Evolutionary conservation across 2,797 vertebrate genomes (phyloP), one percentile per base, ranked within the genome.

Genomic region (Centropyge bicolor): DNA sequence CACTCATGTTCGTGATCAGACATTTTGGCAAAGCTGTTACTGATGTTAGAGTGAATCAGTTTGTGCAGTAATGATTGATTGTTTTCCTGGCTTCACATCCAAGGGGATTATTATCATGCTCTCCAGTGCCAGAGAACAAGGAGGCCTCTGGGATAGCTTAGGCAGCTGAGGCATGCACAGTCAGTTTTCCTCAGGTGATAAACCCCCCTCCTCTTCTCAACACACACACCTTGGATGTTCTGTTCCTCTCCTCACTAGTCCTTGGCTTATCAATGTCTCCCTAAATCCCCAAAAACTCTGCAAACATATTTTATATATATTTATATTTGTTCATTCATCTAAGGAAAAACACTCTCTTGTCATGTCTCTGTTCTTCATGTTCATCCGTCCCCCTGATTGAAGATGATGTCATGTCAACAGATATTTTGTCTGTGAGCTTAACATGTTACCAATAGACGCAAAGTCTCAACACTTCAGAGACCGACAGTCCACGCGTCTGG

Each of bases 51-150:
- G 31, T 35, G n/a, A 84, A 69, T 74, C 66, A 41, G 54, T 74
- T 73, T 64, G 71, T 61, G 68, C 52, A 40, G 76, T 38, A 24
- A 62, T 74, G 52, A 72, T 17, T 65, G 74, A 86, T 77, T 86
- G 75, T 62, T 77, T 86, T 64, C 69, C 64, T 80, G 78, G 70
- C 77, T 83, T 67, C 38, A 76, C 71, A 77, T 72, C 72, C 69
- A 68, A 84, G 55, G 68, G 68, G 54, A 46, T 82, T 60, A 71
- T 76, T 74, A 76, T 38, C n/a, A 22, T 35, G 36, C 49, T 84
- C 48, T 55, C 52, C 31, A 54, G 38, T 45, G 62, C 57, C 43
- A 38, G 5, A 57, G 59, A 69, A 74, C 63, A 45, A 41, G 46
- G 24, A 60, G 67, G 46, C 62, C 70, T 60, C 36, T 3, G 74